phyloP scores from a whole-genome alignment of 2,113 vertebrate species.

The Hylia prasina region DNA sequence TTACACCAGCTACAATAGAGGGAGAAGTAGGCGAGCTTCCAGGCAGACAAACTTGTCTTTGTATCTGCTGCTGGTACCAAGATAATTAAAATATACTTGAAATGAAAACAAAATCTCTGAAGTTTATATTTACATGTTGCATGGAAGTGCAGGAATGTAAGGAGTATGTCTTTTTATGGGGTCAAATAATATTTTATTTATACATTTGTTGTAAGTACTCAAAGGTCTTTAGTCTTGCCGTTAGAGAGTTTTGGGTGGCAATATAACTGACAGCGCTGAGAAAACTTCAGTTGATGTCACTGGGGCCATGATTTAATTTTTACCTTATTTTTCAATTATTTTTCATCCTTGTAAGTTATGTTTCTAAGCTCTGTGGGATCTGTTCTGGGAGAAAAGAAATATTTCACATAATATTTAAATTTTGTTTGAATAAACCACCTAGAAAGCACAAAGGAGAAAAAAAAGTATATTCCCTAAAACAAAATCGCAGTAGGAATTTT shows the following conservation, averaged over 20 bases:
- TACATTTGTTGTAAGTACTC: not conserved
- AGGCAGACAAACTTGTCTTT: not conserved
- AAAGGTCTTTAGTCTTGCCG: not conserved
- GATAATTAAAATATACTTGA: not conserved
- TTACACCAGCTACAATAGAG: fast-evolving
- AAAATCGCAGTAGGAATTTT: constrained; percentile 16
- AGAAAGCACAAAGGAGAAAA: not conserved
- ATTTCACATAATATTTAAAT: not conserved
- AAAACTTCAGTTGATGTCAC: not conserved
- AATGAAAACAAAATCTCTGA: not conserved
- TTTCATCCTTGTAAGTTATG: not conserved
- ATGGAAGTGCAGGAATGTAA: not conserved
- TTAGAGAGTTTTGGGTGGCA: not conserved
- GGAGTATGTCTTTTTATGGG: not conserved
- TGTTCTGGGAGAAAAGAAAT: not conserved
- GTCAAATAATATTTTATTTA: not conserved
- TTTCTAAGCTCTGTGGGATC: not conserved
- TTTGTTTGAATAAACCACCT: not conserved
- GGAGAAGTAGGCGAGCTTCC: not conserved
- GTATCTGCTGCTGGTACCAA: not conserved
- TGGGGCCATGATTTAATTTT: not conserved
- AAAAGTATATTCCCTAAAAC: not conserved
- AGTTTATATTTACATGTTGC: not conserved
- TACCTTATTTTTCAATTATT: not conserved
- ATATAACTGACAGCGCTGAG: not conserved